phyloP scores from a whole-genome alignment of 1,140 invertebrate genomes.

The Zaprionus ghesquierei region DNA sequence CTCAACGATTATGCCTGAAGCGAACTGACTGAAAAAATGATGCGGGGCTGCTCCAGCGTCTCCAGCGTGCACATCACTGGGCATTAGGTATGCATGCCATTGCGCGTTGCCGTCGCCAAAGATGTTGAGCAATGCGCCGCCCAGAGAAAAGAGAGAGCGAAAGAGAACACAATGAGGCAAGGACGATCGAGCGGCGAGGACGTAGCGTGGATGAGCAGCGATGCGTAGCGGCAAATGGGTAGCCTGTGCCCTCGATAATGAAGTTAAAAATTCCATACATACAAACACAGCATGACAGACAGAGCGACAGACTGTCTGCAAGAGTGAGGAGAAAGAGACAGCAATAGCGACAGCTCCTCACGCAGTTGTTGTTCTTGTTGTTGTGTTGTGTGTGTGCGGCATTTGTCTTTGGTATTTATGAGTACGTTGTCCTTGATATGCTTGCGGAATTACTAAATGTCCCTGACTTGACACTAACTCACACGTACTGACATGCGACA shows the following conservation, averaged over 20 bases:
- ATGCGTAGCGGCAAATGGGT: conserved; percentile 51
- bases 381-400: conserved; percentile 45
- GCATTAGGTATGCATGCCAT: conserved; percentile 78
- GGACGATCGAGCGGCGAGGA: neutral
- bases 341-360: conserved; percentile 2
- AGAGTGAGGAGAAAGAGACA: neutral
- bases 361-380: conserved; percentile 54
- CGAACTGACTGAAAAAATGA: conserved; percentile 51
- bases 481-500: conserved; percentile 32
- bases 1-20: neutral
- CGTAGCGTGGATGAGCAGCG: conserved; percentile 38
- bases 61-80: conserved; percentile 70
- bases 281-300: conserved; percentile 70
- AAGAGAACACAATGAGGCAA: conserved; percentile 47
- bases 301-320: conserved; percentile 29
- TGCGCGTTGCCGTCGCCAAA: conserved; percentile 46
- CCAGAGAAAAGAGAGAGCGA: conserved; percentile 41
- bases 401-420: conserved; percentile 80
- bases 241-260: conserved; percentile 66
- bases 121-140: conserved; percentile 67
- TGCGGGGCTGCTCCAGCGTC: conserved; percentile 25
- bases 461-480: conserved; percentile 76
- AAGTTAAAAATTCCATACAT: conserved; percentile 80
- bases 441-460: conserved; percentile 78
- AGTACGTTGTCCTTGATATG: conserved; percentile 81